Conservation (phyloP, 92 coral and sea anemone genomes). For the Porites evermanni region DNA sequence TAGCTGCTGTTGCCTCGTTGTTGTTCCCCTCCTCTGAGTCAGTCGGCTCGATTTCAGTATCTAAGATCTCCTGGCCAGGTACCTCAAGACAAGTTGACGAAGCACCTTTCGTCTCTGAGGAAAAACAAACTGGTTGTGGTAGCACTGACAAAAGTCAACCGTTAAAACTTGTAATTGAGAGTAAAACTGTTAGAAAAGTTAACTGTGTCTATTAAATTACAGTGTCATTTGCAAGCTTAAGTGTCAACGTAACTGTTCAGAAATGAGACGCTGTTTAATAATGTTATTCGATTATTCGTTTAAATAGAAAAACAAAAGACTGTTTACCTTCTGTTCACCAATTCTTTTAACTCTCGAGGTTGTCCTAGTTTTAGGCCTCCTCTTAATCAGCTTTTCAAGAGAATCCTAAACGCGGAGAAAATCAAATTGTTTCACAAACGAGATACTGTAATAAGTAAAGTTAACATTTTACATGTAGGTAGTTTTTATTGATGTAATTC, state of each 20-base stretch:
- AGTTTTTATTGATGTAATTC: too few species aligned
- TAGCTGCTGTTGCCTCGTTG: neutral
- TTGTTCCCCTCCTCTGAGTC: conserved; percentile 20
- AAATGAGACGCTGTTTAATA: neutral
- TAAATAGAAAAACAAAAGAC: neutral
- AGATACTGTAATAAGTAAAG: neutral
- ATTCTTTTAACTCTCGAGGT: neutral
- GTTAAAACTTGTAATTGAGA: neutral
- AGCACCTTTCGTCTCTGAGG: conserved; percentile 37
- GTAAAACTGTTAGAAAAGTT: neutral
- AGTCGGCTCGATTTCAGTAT: neutral
- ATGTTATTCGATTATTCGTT: neutral
- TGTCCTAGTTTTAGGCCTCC: too few species aligned
- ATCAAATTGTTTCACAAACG: neutral
- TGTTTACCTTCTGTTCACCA: conserved; percentile 10
- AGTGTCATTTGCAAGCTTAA: neutral
- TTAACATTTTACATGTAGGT: neutral
- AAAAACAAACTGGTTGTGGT: neutral
- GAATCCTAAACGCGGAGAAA: neutral
- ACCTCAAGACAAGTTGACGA: conserved; percentile 25
- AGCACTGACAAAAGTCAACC: too few species aligned
- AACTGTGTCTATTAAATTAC: neutral
- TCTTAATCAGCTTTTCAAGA: neutral
- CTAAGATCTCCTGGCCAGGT: conserved; percentile 15
- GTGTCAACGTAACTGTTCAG: neutral